Conservation (phyloP, 1,140 invertebrate species). For the Coptotermes formosanus region DNA sequence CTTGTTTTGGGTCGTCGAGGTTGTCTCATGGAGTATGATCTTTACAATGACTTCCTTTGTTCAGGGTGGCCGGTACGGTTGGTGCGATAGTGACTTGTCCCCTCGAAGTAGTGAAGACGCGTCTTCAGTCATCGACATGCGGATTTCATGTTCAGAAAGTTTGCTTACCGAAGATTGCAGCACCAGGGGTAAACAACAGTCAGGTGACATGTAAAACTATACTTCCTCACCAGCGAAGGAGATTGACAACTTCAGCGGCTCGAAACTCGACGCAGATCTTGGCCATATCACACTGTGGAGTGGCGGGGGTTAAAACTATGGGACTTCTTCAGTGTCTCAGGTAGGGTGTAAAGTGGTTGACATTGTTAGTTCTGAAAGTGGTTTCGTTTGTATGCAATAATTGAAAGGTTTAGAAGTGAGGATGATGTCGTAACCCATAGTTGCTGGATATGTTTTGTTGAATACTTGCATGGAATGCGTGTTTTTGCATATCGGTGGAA, state of each 20-base stretch:
- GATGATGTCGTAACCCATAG: too few relatives aligned
- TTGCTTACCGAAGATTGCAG: conserved; percentile 48
- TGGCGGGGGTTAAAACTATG: conserved; percentile 52
- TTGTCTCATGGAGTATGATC: conserved; percentile 9
- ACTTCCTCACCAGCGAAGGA: conserved; percentile 47
- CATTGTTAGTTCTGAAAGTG: too few relatives aligned
- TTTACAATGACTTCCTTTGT: conserved; percentile 42
- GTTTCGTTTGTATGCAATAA: too few relatives aligned
- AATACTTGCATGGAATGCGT: too few relatives aligned
- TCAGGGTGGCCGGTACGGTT: conserved; percentile 89
- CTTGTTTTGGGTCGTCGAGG: too few relatives aligned
- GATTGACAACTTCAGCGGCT: conserved; percentile 47
- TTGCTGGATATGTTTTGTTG: too few relatives aligned
- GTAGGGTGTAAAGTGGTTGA: conserved; percentile 42
- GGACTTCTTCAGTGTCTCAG: conserved; percentile 70
- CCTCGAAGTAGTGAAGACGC: conserved; percentile 97
- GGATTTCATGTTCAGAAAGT: conserved; percentile 54
- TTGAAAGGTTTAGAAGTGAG: too few relatives aligned
- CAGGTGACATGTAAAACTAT: conserved; percentile 52
- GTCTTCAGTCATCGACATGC: conserved; percentile 88
- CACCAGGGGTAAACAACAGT: conserved; percentile 48
- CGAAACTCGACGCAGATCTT: conserved; percentile 48
- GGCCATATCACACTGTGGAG: conserved; percentile 60
- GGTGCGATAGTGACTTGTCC: conserved; percentile 97
- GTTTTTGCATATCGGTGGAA: too few relatives aligned